A percentile compares a stretch with the other conserved stretches of the same genome.
phyloP scores from a whole-genome alignment of 2,113 vertebrate species.

The Argyrosomus japonicus region DNA sequence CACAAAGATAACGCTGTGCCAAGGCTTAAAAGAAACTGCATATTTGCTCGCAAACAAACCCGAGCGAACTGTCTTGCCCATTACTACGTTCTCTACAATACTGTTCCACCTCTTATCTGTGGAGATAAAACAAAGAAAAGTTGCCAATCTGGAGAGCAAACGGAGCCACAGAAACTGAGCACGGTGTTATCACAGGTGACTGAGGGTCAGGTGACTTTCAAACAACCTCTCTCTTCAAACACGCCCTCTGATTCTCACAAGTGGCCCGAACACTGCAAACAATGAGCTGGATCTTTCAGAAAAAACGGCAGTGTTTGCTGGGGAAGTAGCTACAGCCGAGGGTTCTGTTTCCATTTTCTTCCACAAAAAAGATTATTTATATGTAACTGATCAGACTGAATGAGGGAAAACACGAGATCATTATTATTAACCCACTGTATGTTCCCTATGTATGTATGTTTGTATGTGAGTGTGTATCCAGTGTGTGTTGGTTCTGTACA shows the following conservation, averaged over 20 bases:
- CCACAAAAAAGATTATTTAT: neutral
- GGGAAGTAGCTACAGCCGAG: neutral
- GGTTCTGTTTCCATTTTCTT: neutral
- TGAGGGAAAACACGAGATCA: conserved; percentile 28
- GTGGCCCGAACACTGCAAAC: conserved; percentile 1
- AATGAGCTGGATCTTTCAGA: neutral
- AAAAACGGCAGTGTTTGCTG: conserved; percentile 40
- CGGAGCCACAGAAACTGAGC: conserved; percentile 15
- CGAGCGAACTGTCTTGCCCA: neutral
- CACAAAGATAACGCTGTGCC: conserved; percentile 8
- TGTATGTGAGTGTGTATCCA: conserved; percentile 20
- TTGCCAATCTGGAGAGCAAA: conserved; percentile 43
- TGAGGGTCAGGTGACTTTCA: conserved; percentile 41
- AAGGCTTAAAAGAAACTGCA: conserved; percentile 41
- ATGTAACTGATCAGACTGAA: conserved; percentile 6
- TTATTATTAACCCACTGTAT: conserved; percentile 25
- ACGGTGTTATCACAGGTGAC: conserved; percentile 31
- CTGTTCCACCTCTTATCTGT: conserved; percentile 58
- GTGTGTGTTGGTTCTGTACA: conserved; percentile 9
- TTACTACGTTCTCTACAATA: conserved; percentile 32
- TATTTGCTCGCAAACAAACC: conserved; percentile 15
- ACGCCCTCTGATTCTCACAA: neutral
- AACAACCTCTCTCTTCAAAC: conserved; percentile 18
- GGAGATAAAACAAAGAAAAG: conserved; percentile 49
- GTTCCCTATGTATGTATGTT: conserved; percentile 26